These are phyloP conservation scores for Gallirallus australis DNA, from an alignment of 2,797 vertebrate genomes.

Conservation along the genomic window DNA sequence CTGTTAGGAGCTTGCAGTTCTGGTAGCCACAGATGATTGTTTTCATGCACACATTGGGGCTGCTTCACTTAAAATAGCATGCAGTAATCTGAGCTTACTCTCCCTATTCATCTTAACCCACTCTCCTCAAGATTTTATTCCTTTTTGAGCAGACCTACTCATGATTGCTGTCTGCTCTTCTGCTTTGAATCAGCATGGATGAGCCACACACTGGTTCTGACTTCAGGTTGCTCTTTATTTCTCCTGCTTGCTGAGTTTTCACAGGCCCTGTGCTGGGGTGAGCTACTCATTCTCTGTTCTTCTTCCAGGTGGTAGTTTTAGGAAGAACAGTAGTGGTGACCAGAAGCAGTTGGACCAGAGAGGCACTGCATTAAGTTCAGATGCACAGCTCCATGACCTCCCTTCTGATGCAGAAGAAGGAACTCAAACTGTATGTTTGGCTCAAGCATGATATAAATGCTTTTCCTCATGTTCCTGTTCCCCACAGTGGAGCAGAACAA, in stretches of 20 bases:
- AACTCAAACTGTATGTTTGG: conserved; percentile 76
- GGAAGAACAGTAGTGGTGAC: conserved; percentile 79
- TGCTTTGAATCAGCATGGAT: neutral
- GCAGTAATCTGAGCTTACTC: neutral
- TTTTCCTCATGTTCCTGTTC: neutral
- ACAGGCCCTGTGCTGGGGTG: neutral
- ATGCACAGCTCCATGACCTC: conserved; percentile 80
- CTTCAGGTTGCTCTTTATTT: neutral
- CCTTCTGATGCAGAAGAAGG: conserved; percentile 73
- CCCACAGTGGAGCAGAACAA: neutral
- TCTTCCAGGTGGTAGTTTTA: conserved; percentile 83
- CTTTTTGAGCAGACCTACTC: neutral
- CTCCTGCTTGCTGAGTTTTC: neutral
- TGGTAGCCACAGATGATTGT: neutral
- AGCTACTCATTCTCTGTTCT: neutral
- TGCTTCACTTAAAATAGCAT: neutral
- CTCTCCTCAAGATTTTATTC: neutral
- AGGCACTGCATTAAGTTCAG: conserved; percentile 77
- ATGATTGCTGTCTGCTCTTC: neutral
- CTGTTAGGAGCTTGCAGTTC: neutral
- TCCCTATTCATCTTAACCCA: neutral
- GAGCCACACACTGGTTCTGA: neutral
- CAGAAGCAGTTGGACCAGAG: conserved; percentile 81
- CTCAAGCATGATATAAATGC: neutral
- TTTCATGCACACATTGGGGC: neutral